phyloP scores from a whole-genome alignment of 2,113 vertebrate species.

The Platichthys flesus region DNA sequence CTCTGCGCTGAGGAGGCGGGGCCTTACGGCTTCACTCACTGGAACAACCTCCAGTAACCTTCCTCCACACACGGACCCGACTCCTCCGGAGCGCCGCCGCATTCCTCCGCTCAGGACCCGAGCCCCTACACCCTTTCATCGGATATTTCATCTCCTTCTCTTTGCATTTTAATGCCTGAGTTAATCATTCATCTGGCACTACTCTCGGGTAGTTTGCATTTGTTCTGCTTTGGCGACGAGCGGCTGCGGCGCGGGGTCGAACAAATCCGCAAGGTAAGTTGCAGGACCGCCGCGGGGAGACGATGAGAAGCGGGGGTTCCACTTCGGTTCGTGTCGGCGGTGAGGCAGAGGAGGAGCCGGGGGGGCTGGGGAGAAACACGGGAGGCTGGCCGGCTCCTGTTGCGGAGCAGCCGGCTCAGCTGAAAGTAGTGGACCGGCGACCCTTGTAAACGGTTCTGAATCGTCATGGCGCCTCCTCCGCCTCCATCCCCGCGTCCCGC shows the following conservation, averaged over 20 bases:
- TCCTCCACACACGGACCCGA: conserved; percentile 51
- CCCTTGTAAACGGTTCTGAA: conserved; percentile 3
- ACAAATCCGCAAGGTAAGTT: conserved; percentile 74
- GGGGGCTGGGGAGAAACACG: too few relatives aligned
- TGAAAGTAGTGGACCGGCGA: neutral
- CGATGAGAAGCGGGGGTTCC: neutral
- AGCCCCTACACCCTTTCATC: conserved; percentile 16
- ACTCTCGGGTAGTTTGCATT: conserved; percentile 79
- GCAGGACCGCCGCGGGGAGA: neutral
- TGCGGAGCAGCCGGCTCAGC: conserved; percentile 52
- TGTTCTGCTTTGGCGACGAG: conserved; percentile 53
- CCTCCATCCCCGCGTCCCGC: neutral
- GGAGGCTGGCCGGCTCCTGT: neutral
- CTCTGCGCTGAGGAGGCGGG: conserved; percentile 75
- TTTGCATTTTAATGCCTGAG: conserved; percentile 80
- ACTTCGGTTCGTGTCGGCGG: too few relatives aligned
- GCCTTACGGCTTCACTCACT: conserved; percentile 77
- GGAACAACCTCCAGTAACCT: conserved; percentile 77
- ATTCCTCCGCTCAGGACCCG: conserved; percentile 67
- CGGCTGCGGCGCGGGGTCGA: conserved; percentile 56
- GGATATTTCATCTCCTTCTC: conserved; percentile 36
- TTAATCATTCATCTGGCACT: conserved; percentile 74
- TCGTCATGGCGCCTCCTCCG: conserved; percentile 44
- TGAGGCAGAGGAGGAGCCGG: neutral
- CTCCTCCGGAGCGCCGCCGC: conserved; percentile 46